Evolutionary conservation across 1,140 invertebrate genomes (phyloP).

Genomic region (Acromyrmex heyeri): DNA sequence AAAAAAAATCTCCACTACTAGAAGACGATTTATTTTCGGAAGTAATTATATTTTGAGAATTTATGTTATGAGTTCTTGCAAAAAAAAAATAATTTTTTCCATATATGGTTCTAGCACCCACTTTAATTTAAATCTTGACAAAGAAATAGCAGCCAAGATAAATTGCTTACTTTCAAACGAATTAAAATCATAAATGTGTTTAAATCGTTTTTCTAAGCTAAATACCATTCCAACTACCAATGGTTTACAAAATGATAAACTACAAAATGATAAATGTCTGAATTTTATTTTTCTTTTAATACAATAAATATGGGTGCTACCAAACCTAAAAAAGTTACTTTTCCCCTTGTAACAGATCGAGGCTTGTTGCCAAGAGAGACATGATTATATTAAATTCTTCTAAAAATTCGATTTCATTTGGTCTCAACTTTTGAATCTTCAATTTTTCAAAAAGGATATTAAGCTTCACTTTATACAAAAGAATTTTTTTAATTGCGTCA

Average conservation of each 20-base stretch:
- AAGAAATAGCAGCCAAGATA: background rate
- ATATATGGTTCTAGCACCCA: background rate
- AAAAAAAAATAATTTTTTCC: slow-evolving; percentile 10
- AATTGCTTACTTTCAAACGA: background rate
- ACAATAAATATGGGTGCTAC: background rate
- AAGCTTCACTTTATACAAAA: background rate
- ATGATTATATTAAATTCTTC: slow-evolving; percentile 16
- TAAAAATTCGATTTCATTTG: slow-evolving; percentile 5
- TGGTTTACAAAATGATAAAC: background rate
- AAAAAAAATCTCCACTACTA: slow-evolving; percentile 26
- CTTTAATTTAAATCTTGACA: slow-evolving; percentile 35
- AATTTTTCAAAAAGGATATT: background rate
- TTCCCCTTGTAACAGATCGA: background rate
- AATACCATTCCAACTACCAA: background rate
- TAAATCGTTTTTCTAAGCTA: background rate
- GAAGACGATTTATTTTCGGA: background rate
- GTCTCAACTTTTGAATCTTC: background rate
- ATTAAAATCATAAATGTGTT: background rate
- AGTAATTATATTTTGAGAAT: background rate
- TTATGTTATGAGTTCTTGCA: background rate
- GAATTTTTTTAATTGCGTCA: background rate
- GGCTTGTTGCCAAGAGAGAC: background rate
- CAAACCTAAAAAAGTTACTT: background rate
- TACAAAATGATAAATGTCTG: background rate
- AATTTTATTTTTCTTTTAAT: background rate